Evolutionary conservation across 2,888 invertebrate genomes (phyloP).

Genomic region (Lordiphosa fenestrarum): DNA sequence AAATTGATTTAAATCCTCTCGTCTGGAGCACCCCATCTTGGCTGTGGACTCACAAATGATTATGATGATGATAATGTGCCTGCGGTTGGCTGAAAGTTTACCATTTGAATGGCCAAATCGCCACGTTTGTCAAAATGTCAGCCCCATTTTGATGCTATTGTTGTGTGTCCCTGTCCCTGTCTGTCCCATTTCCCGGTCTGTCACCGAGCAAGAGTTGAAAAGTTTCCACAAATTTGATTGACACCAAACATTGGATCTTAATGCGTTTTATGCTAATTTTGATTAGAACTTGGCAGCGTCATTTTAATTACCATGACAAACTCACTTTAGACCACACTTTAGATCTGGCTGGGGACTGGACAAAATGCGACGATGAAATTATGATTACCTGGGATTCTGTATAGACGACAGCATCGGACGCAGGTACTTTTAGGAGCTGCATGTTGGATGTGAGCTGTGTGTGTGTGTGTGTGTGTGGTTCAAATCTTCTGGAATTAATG

Average conservation of each 20-base stretch:
- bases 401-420: background rate
- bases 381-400: background rate
- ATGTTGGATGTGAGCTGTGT: no score
- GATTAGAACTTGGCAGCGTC: slow-evolving; percentile 49
- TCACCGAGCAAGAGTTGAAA: slow-evolving; percentile 51
- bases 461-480: no score
- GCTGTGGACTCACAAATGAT: slow-evolving; percentile 19
- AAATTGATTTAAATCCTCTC: slow-evolving; percentile 49
- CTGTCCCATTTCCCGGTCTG: slow-evolving; percentile 8
- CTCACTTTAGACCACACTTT: slow-evolving; percentile 37
- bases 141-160: slow-evolving; percentile 39
- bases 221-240: slow-evolving; percentile 71
- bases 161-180: slow-evolving; percentile 13
- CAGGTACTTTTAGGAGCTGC: no score
- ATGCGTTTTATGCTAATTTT: slow-evolving; percentile 74
- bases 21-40: slow-evolving; percentile 15
- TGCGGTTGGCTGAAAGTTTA: slow-evolving; percentile 51
- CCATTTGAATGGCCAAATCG: slow-evolving; percentile 51
- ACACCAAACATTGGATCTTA: slow-evolving; percentile 74
- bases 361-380: background rate
- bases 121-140: slow-evolving; percentile 68
- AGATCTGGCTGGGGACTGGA: slow-evolving; percentile 18
- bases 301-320: slow-evolving; percentile 64
- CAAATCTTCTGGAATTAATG: no score
- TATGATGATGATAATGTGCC: slow-evolving; percentile 26